These are phyloP conservation scores for Aethes cnicana DNA, from an alignment of 2,888 invertebrate genomes.

Conservation along the genomic window DNA sequence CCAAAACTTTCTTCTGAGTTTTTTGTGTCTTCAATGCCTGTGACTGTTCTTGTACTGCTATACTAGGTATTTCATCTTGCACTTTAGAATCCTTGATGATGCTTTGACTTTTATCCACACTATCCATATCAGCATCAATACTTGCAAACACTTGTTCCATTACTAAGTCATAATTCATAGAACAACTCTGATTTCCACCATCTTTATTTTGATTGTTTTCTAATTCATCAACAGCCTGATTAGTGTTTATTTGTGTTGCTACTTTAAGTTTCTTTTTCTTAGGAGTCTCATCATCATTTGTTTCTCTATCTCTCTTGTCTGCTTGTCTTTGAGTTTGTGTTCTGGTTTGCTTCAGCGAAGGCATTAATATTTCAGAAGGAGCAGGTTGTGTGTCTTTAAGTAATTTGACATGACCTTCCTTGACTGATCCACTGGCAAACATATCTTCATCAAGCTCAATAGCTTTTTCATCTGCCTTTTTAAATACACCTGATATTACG, in stretches of 20 bases:
- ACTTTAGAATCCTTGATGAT: constrained; percentile 27
- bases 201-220: constrained; percentile 9
- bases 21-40: constrained; percentile 34
- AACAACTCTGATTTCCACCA: constrained; percentile 52
- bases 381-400: constrained; percentile 48
- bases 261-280: constrained; percentile 56
- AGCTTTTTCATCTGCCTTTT: constrained; percentile 35
- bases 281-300: constrained; percentile 43
- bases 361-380: constrained; percentile 61
- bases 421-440: constrained; percentile 62
- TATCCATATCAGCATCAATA: constrained; percentile 66
- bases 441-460: constrained; percentile 57
- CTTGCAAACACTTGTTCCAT: constrained; percentile 69
- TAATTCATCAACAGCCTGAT: constrained; percentile 4
- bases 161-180: constrained; percentile 62
- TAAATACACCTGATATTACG: background rate
- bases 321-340: constrained; percentile 48
- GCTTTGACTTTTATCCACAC: constrained; percentile 45
- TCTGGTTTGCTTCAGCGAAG: constrained; percentile 44
- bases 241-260: constrained; percentile 29
- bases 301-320: constrained; percentile 55
- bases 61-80: constrained; percentile 10
- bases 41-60: constrained; percentile 14
- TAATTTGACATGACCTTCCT: constrained; percentile 51
- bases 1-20: constrained; percentile 35